Evolutionary conservation across 2,797 vertebrate genomes (phyloP), one percentile per base, ranked within the genome.

Genomic region (Triplophysa yarkandensis): DNA sequence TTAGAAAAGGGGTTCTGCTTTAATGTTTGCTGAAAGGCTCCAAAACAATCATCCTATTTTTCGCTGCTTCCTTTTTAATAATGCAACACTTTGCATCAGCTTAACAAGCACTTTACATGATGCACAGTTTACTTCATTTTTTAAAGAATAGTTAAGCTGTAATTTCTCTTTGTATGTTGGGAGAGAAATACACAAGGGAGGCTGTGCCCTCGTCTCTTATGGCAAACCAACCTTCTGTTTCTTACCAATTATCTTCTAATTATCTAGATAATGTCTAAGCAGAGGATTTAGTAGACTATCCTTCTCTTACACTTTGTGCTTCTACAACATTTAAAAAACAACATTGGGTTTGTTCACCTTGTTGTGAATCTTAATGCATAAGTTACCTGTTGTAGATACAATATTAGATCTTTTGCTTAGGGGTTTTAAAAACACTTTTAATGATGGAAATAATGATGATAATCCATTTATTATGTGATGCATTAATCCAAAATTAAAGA

Each of bases 1-100:
- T 75, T 75, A 75, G 71, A 63, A 34, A 46, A 36, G 11, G 43
- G 32, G 55, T 68, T 75, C 55, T 68, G 30, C 54, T 39, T 39
- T 16, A 61, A 30, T 52, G 55, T 68, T 61, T 75, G 73, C 55
- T 16, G 63, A 34, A 60, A 60, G 1, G 13, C 50, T 73, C 0
- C 4, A 65, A 73, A 73, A 73, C 72, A 74, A 67, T 74, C 72
- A 67, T 64, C 72, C 28, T 60, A 28, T 75, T 75, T 13, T 17
- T 23, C 23, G 23, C 52, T 10, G 13, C 43, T 44, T 68, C 55
- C 7, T 5, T 50, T 60, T 75, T 41, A 50, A 50, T 60, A 75
- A 68, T 75, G 32, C 69, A 71, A 19, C n/a, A 16, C 23, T 64
- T 73, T 43, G 64, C 25, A 52, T 30, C 11, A 9, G n/a, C 50